Evolutionary conservation across 2,888 invertebrate genomes (phyloP).

Genomic region (Spodoptera picta): DNA sequence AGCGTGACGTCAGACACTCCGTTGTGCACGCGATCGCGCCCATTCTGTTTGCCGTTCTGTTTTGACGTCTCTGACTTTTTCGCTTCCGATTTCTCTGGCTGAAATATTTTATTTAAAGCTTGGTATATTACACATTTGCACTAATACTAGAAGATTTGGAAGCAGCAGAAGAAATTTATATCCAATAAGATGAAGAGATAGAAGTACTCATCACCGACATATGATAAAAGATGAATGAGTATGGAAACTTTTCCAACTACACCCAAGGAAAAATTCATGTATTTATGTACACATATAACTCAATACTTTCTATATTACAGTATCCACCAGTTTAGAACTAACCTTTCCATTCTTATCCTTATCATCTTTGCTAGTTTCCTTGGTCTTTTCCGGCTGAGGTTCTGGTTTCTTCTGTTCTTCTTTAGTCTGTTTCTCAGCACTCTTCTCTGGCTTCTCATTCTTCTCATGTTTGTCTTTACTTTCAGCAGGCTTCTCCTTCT

Average conservation of each 20-base stretch:
- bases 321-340: slow-evolving; percentile 11
- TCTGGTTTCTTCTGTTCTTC: slow-evolving; percentile 50
- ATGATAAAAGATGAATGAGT: no score
- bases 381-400: slow-evolving; percentile 56
- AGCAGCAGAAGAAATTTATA: no score
- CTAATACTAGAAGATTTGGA: no score
- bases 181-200: no score
- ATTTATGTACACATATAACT: not conserved
- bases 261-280: not conserved
- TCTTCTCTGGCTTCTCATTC: slow-evolving; percentile 43
- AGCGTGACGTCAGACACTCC: slow-evolving; percentile 62
- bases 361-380: slow-evolving; percentile 64
- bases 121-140: no score
- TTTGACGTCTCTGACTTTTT: slow-evolving; percentile 55
- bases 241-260: no score
- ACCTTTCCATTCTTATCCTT: slow-evolving; percentile 76
- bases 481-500: slow-evolving; percentile 54
- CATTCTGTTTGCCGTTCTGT: slow-evolving; percentile 68
- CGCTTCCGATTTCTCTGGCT: slow-evolving; percentile 67
- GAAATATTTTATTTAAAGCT: slow-evolving; percentile 47
- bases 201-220: no score
- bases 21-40: slow-evolving; percentile 62
- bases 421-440: slow-evolving; percentile 42
- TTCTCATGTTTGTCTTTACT: slow-evolving; percentile 41
- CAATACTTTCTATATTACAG: not conserved